Conservation (phyloP, 2,113 vertebrate species). For the Sterna hirundo region DNA sequence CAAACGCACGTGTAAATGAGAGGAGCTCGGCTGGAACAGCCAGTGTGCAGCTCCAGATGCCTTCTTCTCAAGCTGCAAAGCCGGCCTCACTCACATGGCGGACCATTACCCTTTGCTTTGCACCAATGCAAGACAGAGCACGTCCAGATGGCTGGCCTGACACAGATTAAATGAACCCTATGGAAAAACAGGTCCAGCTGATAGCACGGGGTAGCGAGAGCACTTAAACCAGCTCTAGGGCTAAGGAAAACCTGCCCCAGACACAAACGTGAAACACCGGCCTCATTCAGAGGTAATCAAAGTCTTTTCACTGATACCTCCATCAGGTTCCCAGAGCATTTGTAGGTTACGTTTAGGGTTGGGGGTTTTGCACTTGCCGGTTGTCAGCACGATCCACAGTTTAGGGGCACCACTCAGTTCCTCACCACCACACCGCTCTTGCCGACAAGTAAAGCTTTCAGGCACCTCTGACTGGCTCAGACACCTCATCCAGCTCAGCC, state of each 20-base stretch:
- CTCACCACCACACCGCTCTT: not conserved
- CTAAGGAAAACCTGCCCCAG: not conserved
- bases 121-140: not conserved
- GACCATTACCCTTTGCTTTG: not conserved
- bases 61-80: not conserved
- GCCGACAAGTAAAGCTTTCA: not conserved
- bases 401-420: not conserved
- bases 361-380: not conserved
- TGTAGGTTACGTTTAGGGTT: not conserved
- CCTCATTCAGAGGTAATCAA: not conserved
- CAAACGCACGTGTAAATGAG: rapidly evolving
- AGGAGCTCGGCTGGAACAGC: not conserved
- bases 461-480: not conserved
- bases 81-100: not conserved
- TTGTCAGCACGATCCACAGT: not conserved
- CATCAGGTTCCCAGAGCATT: not conserved
- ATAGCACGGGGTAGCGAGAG: not conserved
- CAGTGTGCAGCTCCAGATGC: not conserved
- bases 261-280: not conserved
- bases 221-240: not conserved
- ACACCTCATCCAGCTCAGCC: not conserved
- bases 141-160: not conserved
- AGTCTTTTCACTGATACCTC: not conserved
- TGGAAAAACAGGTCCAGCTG: not conserved
- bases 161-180: not conserved